A percentile compares a stretch with the other conserved stretches of the same genome.
Conservation (phyloP, 2,888 invertebrate genomes). For the Ectemnius cavifrons region DNA sequence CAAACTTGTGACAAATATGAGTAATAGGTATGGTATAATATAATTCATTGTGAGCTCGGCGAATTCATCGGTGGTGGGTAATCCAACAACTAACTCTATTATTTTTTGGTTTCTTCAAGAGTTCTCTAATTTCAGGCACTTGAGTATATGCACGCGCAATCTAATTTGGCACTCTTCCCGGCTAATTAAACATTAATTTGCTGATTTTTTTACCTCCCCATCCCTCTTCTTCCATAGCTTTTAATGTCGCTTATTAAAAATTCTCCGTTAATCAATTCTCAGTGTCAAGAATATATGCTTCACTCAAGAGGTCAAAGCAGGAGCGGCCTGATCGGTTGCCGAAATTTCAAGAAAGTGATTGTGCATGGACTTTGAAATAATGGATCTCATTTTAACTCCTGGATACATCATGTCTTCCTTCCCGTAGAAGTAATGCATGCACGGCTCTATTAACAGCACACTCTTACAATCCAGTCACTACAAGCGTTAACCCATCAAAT, state of each 20-base stretch:
- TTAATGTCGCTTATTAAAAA: slow-evolving; percentile 52
- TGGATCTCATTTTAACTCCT: slow-evolving; percentile 55
- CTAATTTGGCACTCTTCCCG: slow-evolving; percentile 11
- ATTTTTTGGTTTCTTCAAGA: slow-evolving; percentile 18
- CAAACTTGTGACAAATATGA: no score
- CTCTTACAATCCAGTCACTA: slow-evolving; percentile 32
- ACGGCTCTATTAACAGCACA: slow-evolving; percentile 39
- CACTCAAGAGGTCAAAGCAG: slow-evolving; percentile 58
- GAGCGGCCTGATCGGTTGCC: slow-evolving; percentile 54
- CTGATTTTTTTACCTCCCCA: neutral
- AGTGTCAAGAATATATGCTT: slow-evolving; percentile 61
- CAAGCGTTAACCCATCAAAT: slow-evolving; percentile 31
- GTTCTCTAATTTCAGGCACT: slow-evolving; percentile 42
- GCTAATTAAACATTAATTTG: slow-evolving; percentile 14
- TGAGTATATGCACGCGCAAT: slow-evolving; percentile 46
- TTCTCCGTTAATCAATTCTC: slow-evolving; percentile 59
- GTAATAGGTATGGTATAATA: no score
- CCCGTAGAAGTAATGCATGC: slow-evolving; percentile 55
- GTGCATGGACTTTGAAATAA: slow-evolving; percentile 59
- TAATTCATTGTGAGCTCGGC: no score
- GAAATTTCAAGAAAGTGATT: slow-evolving; percentile 53
- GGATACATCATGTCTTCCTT: slow-evolving; percentile 59
- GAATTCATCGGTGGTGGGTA: no score
- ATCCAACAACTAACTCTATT: slow-evolving; percentile 6
- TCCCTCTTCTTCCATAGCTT: slow-evolving; percentile 37